Base-by-base conservation (phyloP, 2,888 invertebrate genomes). In the Hedya salicella region DNA sequence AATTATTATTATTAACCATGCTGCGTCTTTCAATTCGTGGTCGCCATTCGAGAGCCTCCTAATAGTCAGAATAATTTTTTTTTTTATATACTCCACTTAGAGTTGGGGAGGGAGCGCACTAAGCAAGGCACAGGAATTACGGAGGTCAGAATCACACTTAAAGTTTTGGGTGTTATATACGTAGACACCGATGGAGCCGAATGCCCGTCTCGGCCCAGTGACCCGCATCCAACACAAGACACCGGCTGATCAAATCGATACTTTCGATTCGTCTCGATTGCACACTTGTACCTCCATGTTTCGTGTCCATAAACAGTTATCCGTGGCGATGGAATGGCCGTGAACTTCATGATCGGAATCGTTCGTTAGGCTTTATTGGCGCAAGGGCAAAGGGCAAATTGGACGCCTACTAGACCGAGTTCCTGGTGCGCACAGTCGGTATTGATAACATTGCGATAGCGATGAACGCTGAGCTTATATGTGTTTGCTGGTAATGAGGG, bases 251-350 rank as follows among this genome's bases (percentile, higher is more conserved):
- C 73, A 67, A 61, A 81, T 83, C 81, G 74, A 82, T 83, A 81
- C 81, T 80, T 82, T 82, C 81, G 78, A 80, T 77, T 76, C 77
- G 77, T 78, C 78, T 78, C 77, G 75, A 81, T 80, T 78, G 77
- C 79, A 80, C 79, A 84, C 82, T 78, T 72, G 75, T 75, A 76
- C 73, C 71, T 68, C 48, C 44, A 49, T 36, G 36, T 11, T 19
- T 32, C 68, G 39, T 61, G 68, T 50, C 73, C 76, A 73, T 75
- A 78, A 79, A 83, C 79, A 81, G 79, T 81, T 79, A 82, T 53
- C 73, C 75, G 72, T 75, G 73, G 68, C 73, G 73, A 73, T 67
- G 71, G 60, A 71, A 70, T 68, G 77, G 70, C 82, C 83, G 73
- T 86, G 86, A 85, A 85, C 80, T 81, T 82, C 76, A 75, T 76